Evolutionary conservation across 2,888 invertebrate species (phyloP).

Genomic region (Lasioglossum lativentre): DNA sequence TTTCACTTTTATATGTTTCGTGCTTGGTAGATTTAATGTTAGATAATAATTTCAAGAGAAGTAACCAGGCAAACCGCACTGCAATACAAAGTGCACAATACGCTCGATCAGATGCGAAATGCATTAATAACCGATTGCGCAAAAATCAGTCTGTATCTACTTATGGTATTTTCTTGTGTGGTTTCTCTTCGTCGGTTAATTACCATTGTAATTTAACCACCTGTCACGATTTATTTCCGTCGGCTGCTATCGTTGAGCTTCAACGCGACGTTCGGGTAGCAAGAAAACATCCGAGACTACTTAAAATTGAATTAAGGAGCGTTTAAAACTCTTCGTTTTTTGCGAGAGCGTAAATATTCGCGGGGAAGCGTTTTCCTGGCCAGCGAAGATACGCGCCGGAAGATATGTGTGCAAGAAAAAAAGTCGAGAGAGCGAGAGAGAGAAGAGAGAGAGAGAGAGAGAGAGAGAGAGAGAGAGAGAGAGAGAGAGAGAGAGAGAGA

Average conservation of each 20-base stretch:
- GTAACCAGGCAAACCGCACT: too few relatives aligned
- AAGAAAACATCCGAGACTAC: constrained; percentile 30
- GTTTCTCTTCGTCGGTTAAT: background rate
- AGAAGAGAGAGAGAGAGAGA: constrained; percentile 4
- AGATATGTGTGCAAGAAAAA: constrained; percentile 50
- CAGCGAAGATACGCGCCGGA: constrained; percentile 34
- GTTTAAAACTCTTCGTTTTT: constrained; percentile 32
- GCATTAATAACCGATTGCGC: background rate
- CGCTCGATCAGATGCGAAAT: background rate
- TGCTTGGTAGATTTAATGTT: too few relatives aligned
- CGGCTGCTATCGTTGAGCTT: background rate
- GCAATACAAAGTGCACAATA: background rate
- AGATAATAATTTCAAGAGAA: too few relatives aligned
- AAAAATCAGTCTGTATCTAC: background rate
- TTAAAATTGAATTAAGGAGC: constrained; percentile 47
- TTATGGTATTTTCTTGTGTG: background rate
- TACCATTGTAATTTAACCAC: constrained; percentile 8
- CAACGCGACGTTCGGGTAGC: constrained; percentile 10
- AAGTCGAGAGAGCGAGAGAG: constrained; percentile 14
- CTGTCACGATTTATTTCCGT: constrained; percentile 13
- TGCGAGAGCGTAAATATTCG: constrained; percentile 26
- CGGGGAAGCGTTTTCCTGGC: background rate
- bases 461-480: background rate
- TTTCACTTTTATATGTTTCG: too few relatives aligned
- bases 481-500: background rate